Evolutionary conservation across 2,888 invertebrate species (phyloP).

Genomic region (Aspidiotus destructor): DNA sequence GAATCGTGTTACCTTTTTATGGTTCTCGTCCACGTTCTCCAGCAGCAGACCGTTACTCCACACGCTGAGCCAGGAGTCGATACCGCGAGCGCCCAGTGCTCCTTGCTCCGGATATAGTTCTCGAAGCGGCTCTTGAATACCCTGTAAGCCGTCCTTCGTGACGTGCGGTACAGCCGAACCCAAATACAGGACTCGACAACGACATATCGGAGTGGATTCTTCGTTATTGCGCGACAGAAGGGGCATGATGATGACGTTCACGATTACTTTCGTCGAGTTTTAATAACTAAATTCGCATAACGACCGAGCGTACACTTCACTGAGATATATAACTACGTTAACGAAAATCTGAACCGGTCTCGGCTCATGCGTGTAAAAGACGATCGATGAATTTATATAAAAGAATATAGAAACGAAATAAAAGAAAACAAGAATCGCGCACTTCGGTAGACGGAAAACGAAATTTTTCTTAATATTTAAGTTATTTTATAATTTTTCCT

Average conservation of each 20-base stretch:
- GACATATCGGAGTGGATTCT: constrained; percentile 90
- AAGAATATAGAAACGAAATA: too few relatives aligned
- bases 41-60: constrained; percentile 92
- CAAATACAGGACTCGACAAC: constrained; percentile 91
- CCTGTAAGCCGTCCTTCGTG: constrained; percentile 94
- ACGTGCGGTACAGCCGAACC: constrained; percentile 94
- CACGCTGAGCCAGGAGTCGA: constrained; percentile 92
- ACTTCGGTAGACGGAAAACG: too few relatives aligned
- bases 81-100: constrained; percentile 74
- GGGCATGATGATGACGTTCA: constrained; percentile 9
- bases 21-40: constrained; percentile 93
- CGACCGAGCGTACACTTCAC: too few relatives aligned
- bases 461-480: too few relatives aligned
- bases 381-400: too few relatives aligned
- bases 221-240: constrained; percentile 11
- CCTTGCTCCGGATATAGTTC: constrained; percentile 94
- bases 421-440: too few relatives aligned
- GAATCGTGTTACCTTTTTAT: constrained; percentile 86
- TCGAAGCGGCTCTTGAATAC: constrained; percentile 91
- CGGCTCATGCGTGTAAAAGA: too few relatives aligned
- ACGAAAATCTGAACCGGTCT: too few relatives aligned
- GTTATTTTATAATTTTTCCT: too few relatives aligned
- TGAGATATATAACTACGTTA: too few relatives aligned
- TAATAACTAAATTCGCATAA: too few relatives aligned
- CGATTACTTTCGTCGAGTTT: too few relatives aligned